Percentiles rank a stretch among this genome's conserved stretches.
These are phyloP conservation scores for Cheilosia variabilis DNA, from an alignment of 2,888 invertebrate genomes.

Conservation along the genomic window DNA sequence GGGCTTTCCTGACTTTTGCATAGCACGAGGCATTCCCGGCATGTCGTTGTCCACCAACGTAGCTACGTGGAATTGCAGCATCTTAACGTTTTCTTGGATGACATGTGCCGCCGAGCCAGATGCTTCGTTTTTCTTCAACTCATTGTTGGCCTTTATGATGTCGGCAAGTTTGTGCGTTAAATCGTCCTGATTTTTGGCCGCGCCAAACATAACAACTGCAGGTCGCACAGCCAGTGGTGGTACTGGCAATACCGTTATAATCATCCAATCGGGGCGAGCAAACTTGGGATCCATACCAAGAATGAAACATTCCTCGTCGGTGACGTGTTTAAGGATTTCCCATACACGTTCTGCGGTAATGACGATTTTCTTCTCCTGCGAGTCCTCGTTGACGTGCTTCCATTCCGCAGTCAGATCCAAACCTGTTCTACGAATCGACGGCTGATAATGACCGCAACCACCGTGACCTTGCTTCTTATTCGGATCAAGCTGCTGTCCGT, in stretches of 20 bases:
- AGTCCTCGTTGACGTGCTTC: slow-evolving; percentile 99
- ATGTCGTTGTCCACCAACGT: slow-evolving; percentile 99
- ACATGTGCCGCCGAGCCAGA: slow-evolving; percentile 99
- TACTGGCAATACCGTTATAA: slow-evolving; percentile 98
- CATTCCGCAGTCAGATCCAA: slow-evolving; percentile 98
- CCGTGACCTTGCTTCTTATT: slow-evolving; percentile 90
- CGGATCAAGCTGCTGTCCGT: slow-evolving; percentile 86
- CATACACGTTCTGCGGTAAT: slow-evolving; percentile 98
- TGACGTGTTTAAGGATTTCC: slow-evolving; percentile 98
- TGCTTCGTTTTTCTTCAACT: slow-evolving; percentile 96
- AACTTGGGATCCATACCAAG: slow-evolving; percentile 98
- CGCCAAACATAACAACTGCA: slow-evolving; percentile 98
- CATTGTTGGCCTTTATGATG: slow-evolving; percentile 99
- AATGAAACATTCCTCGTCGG: slow-evolving; percentile 98
- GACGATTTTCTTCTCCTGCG: slow-evolving; percentile 93
- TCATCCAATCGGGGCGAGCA: slow-evolving; percentile 99
- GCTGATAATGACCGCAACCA: slow-evolving; percentile 99
- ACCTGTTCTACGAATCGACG: slow-evolving; percentile 94
- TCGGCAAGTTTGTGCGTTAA: slow-evolving; percentile 99
- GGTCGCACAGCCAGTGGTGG: slow-evolving; percentile 98
- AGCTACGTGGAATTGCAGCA: slow-evolving; percentile 99
- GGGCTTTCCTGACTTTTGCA: slow-evolving; percentile 99
- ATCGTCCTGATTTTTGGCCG: slow-evolving; percentile 99
- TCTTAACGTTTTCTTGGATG: slow-evolving; percentile 97
- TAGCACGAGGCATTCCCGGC: slow-evolving; percentile 98